These are phyloP conservation scores for Venustoraphidia nigricollis DNA, from an alignment of 2,888 invertebrate species.

Conservation along the genomic window DNA sequence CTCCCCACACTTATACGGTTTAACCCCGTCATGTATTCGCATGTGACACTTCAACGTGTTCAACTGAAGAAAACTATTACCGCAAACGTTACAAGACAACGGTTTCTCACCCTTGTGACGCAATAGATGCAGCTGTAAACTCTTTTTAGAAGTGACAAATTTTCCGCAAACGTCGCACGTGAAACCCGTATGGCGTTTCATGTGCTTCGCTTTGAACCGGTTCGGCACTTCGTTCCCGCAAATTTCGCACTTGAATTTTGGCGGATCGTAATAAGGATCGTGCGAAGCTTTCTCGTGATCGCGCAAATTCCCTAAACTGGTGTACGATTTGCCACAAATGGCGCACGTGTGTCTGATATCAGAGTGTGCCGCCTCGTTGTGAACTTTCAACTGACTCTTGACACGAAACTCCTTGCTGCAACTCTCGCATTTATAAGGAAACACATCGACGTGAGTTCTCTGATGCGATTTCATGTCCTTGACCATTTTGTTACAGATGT, in stretches of 20 bases:
- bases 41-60: conserved; percentile 29
- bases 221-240: conserved; percentile 19
- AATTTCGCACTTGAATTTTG: conserved; percentile 17
- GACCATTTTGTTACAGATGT: too few species aligned
- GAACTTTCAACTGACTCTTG: conserved; percentile 15
- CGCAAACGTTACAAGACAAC: conserved; percentile 29
- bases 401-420: conserved; percentile 13
- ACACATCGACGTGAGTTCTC: neutral
- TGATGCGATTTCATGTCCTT: neutral
- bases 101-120: conserved; percentile 32
- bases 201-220: conserved; percentile 12
- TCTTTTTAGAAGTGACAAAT: conserved; percentile 30
- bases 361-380: conserved; percentile 11
- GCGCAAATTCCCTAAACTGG: conserved; percentile 5
- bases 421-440: neutral
- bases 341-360: conserved; percentile 8
- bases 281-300: conserved; percentile 9
- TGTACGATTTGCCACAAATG: conserved; percentile 9
- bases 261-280: conserved; percentile 13
- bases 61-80: conserved; percentile 29
- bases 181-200: conserved; percentile 18
- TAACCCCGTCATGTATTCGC: conserved; percentile 30
- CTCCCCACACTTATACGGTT: conserved; percentile 23
- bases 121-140: conserved; percentile 29
- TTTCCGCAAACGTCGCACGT: conserved; percentile 36